Conservation (phyloP, 2,888 invertebrate genomes). For the Habrosyne pyritoides region DNA sequence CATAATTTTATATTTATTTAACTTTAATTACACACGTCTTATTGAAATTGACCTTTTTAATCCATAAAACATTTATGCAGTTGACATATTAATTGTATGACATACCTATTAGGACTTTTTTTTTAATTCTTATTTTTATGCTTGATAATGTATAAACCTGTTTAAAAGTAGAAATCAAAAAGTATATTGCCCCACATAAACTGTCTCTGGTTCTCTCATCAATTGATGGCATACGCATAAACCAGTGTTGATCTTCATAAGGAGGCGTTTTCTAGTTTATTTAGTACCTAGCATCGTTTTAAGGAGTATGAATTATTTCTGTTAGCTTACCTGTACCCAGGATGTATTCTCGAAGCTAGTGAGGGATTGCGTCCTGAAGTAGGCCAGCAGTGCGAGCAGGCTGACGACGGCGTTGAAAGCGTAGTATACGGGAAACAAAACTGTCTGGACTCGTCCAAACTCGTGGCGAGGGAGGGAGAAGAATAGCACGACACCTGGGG, state of each 20-base stretch:
- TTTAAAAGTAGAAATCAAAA: too few relatives aligned
- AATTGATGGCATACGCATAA: too few relatives aligned
- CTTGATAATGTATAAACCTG: too few relatives aligned
- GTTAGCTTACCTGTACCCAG: conserved; percentile 71
- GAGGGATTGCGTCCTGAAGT: conserved; percentile 85
- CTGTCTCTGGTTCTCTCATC: too few relatives aligned
- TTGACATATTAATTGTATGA: conserved; percentile 2
- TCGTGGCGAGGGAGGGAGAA: conserved; percentile 93
- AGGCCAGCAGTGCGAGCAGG: conserved; percentile 88
- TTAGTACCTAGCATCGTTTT: too few relatives aligned
- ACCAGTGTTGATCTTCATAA: not conserved
- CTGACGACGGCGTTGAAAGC: conserved; percentile 90
- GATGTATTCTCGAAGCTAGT: conserved; percentile 67
- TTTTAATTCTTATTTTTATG: too few relatives aligned
- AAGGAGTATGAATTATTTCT: too few relatives aligned
- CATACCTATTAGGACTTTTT: not conserved
- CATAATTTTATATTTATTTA: conserved; percentile 10
- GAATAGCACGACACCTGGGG: conserved; percentile 91
- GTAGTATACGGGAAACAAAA: conserved; percentile 94
- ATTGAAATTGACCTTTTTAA: not conserved
- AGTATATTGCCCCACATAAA: too few relatives aligned
- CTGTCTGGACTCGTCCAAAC: conserved; percentile 93
- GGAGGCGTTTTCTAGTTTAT: too few relatives aligned
- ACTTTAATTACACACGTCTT: conserved; percentile 2
- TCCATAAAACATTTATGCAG: not conserved